These are phyloP conservation scores for Drosophila insularis DNA, from an alignment of 1,140 invertebrate species.

Conservation along the genomic window DNA sequence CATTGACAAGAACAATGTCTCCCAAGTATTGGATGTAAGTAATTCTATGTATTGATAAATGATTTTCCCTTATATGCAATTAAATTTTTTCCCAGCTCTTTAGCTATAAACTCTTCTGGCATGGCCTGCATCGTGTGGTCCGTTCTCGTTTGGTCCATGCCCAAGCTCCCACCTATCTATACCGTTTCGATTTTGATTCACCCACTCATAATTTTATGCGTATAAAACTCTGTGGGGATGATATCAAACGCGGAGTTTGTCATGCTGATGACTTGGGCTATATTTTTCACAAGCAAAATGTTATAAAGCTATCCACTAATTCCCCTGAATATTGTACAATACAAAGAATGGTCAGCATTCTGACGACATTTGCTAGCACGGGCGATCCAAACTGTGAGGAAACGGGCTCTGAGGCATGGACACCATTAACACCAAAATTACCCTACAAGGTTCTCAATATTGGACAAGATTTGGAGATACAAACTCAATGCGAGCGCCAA, in stretches of 20 bases:
- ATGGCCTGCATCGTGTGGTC: conserved; percentile 75
- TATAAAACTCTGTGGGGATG: conserved; percentile 62
- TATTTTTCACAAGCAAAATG: conserved; percentile 84
- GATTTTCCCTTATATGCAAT: background rate
- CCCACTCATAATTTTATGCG: conserved; percentile 60
- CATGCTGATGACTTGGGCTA: conserved; percentile 87
- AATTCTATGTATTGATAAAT: background rate
- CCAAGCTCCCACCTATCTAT: conserved; percentile 80
- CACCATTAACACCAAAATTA: conserved; percentile 32
- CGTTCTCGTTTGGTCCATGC: conserved; percentile 64
- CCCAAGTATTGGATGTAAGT: conserved; percentile 59
- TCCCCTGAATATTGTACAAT: conserved; percentile 70
- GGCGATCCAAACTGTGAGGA: conserved; percentile 73
- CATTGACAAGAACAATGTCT: conserved; percentile 45
- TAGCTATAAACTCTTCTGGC: conserved; percentile 80
- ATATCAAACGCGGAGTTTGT: conserved; percentile 76
- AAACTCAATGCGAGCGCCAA: conserved; percentile 42
- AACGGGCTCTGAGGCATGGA: conserved; percentile 41
- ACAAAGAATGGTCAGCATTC: conserved; percentile 73
- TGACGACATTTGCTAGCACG: conserved; percentile 81
- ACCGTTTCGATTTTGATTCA: conserved; percentile 82
- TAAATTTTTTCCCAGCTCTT: conserved; percentile 32
- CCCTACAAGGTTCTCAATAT: conserved; percentile 59
- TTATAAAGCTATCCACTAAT: conserved; percentile 65
- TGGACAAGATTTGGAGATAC: conserved; percentile 36